Evolutionary conservation across 64 coral and sea anemone genomes (phyloP).

Genomic region (Pocillopora verrucosa): DNA sequence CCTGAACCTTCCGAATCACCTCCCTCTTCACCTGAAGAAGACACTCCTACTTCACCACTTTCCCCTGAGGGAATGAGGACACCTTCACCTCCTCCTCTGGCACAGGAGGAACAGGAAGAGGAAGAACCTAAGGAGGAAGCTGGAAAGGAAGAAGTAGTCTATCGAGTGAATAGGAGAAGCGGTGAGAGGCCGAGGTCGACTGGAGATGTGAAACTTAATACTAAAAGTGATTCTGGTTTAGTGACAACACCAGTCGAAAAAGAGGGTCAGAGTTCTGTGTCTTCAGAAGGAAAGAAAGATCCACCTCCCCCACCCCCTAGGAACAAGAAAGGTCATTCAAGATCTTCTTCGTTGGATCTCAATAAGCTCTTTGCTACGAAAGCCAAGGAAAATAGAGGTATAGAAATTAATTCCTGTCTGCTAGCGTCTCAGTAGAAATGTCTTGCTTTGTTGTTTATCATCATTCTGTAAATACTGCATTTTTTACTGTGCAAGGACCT

Average conservation of each 20-base stretch:
- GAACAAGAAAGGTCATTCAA: conserved; percentile 91
- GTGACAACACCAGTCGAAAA: conserved; percentile 42
- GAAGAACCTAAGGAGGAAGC: background rate
- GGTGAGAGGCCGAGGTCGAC: conserved; percentile 79
- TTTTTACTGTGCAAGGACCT: no score
- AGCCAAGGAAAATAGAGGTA: conserved; percentile 71
- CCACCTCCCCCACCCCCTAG: conserved; percentile 92
- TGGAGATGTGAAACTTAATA: conserved; percentile 75
- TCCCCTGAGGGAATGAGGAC: conserved; percentile 36
- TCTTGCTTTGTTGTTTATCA: background rate
- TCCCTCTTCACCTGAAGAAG: conserved; percentile 20
- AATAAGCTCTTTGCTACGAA: conserved; percentile 95
- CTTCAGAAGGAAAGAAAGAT: conserved; percentile 66
- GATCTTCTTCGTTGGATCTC: conserved; percentile 95
- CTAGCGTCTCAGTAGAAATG: background rate
- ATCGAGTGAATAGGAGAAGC: conserved; percentile 43
- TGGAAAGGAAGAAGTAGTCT: conserved; percentile 12
- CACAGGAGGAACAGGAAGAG: background rate
- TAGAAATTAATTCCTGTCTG: no score
- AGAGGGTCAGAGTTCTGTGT: conserved; percentile 48
- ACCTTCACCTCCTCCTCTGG: conserved; percentile 46
- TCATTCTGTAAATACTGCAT: no score
- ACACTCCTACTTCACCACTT: conserved; percentile 49
- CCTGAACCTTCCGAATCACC: conserved; percentile 29
- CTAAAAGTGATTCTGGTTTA: conserved; percentile 47